These are phyloP conservation scores for Tenebrosternarchus preto DNA, from an alignment of 2,113 vertebrate genomes.

Conservation along the genomic window DNA sequence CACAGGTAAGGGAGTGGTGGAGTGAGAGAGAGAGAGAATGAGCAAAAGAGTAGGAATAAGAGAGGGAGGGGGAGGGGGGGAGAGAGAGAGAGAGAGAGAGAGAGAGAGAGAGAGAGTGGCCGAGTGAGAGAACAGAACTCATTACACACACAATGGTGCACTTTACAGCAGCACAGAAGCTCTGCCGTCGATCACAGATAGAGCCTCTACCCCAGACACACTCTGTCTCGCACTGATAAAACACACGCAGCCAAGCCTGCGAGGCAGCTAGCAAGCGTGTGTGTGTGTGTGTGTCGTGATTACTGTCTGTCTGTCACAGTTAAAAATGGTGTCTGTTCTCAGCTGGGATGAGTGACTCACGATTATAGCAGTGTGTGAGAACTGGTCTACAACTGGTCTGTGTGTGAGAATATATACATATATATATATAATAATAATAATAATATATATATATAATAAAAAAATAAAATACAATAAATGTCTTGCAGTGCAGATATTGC, in stretches of 20 bases:
- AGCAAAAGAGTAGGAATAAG: background rate
- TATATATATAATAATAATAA: too few relatives aligned
- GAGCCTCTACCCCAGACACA: conserved; percentile 45
- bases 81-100: conserved; percentile 2
- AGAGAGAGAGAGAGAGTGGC: background rate
- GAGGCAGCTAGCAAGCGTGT: conserved; percentile 42
- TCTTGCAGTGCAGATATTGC: too few relatives aligned
- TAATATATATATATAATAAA: too few relatives aligned
- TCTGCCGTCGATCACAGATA: conserved; percentile 53
- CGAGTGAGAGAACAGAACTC: conserved; percentile 31
- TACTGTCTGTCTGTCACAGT: conserved; percentile 25
- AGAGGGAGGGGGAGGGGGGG: background rate
- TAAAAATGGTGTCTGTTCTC: conserved; percentile 51
- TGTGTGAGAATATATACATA: background rate
- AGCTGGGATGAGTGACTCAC: conserved; percentile 30
- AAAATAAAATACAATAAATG: too few relatives aligned
- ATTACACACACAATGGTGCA: conserved; percentile 52
- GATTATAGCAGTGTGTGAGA: background rate
- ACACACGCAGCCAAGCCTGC: conserved; percentile 40
- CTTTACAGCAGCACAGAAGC: conserved; percentile 47
- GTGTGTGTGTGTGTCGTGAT: conserved; percentile 26
- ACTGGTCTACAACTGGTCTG: conserved; percentile 8
- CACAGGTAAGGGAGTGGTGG: background rate
- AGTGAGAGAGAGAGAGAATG: background rate
- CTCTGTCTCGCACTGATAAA: conserved; percentile 52